Evolutionary conservation across 2,113 vertebrate genomes (phyloP), one percentile per base, ranked within the genome.

Genomic region (Riparia riparia): DNA sequence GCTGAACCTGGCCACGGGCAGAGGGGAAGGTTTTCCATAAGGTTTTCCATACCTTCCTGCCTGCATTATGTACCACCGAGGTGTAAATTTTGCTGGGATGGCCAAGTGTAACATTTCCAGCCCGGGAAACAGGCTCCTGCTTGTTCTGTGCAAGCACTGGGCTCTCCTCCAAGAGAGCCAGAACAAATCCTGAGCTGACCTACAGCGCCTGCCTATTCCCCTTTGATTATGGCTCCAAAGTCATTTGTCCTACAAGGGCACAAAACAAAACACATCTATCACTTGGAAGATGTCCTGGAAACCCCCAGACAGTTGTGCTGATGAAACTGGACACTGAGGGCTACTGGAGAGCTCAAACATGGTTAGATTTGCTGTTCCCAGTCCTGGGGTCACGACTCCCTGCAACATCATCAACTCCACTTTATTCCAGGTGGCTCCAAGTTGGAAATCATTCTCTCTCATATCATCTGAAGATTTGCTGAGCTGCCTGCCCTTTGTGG

Each of bases 251-350:
- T 89, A 57, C 56, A 66, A 80, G 66, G 68, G 77, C 73, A 85
- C 53, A 54, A 89, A 95, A 94, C 76, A 90, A 82, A 94, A 71
- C 77, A 80, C 80, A 93, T 87, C 58, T 51, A 74, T 94, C 91
- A 91, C 74, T 83, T 68, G 58, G 84, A 91, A 92, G 85, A 90
- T 16, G 39, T 68, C 51, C 77, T 84, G 56, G 57, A 80, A 90
- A 89, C 49, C 91, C 86, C 89, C 83, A 68, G 86, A 64, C 20
- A 73, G 49, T 47, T 73, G 72, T 7, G 5, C 32, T 73, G 82
- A 78, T 92, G 91, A 95, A 90, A 93, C 2, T 76, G 74, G 91
- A 94, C 66, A 68, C 81, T 28, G 56, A 90, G 51, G 82, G 51
- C 51, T 77, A 66, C 87, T n/a, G 61, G 66, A 63, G 74, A 92